Conservation (phyloP, 2,888 invertebrate genomes). For the Diadromus collaris region DNA sequence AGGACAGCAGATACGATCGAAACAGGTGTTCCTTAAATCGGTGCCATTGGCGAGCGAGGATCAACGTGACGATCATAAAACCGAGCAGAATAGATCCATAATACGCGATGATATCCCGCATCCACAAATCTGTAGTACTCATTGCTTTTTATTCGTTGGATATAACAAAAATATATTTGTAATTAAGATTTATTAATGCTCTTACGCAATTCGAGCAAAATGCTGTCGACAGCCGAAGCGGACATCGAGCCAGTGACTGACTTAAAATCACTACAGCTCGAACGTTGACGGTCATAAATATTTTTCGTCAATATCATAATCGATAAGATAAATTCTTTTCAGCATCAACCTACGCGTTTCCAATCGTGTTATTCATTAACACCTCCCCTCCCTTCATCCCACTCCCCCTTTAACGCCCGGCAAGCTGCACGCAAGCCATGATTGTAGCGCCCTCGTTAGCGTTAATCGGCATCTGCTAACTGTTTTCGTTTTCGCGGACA, state of each 20-base stretch:
- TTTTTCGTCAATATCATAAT: constrained; percentile 21
- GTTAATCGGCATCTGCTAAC: background rate
- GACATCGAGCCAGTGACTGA: constrained; percentile 24
- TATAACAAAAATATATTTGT: constrained; percentile 1
- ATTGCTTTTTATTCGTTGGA: constrained; percentile 59
- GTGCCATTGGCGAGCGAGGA: constrained; percentile 66
- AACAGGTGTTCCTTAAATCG: constrained; percentile 68
- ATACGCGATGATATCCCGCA: constrained; percentile 71
- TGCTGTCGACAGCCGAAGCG: background rate
- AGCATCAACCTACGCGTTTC: background rate
- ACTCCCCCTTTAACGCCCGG: background rate
- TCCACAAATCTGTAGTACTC: constrained; percentile 72
- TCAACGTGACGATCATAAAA: constrained; percentile 57
- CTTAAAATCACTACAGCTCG: background rate
- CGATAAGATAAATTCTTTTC: constrained; percentile 53
- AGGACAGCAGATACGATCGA: constrained; percentile 71
- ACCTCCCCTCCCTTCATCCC: background rate
- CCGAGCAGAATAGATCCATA: constrained; percentile 67
- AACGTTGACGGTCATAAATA: constrained; percentile 27
- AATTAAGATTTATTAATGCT: constrained; percentile 3
- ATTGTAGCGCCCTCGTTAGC: background rate
- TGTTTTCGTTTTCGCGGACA: no score
- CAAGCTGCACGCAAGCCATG: background rate
- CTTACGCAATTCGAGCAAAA: background rate
- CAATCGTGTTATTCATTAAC: background rate